Evolutionary conservation across 2,797 vertebrate genomes (phyloP).

Genomic region (Eremophila alpestris): DNA sequence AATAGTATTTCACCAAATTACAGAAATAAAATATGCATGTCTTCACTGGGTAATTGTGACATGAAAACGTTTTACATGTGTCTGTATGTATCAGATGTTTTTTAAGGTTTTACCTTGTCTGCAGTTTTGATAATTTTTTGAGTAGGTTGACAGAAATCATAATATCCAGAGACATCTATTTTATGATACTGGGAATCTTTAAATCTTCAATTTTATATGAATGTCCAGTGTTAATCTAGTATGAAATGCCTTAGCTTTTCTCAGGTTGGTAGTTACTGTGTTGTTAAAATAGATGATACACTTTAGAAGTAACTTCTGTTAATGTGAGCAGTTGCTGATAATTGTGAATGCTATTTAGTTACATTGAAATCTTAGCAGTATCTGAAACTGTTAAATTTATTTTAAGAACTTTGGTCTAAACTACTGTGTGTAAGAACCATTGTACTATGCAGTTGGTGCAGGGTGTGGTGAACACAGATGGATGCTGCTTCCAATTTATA

Average conservation of each 20-base stretch:
- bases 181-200: not conserved
- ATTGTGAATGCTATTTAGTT: not conserved
- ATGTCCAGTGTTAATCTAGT: not conserved
- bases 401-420: not conserved
- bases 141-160: not conserved
- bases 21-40: not conserved
- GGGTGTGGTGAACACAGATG: not conserved
- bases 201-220: not conserved
- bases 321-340: not conserved
- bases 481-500: not conserved
- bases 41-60: not conserved
- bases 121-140: not conserved
- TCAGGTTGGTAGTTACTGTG: not conserved
- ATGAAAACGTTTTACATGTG: not conserved
- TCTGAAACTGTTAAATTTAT: not conserved
- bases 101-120: not conserved
- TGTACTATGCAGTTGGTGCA: not conserved
- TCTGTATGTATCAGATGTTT: not conserved
- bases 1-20: not conserved
- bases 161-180: not conserved
- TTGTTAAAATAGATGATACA: not conserved
- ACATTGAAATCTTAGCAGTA: not conserved
- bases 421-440: rapidly evolving
- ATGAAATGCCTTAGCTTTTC: not conserved
- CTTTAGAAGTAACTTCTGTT: not conserved